phyloP scores from a whole-genome alignment of 2,888 invertebrate species.

The Trachelus stipa region DNA sequence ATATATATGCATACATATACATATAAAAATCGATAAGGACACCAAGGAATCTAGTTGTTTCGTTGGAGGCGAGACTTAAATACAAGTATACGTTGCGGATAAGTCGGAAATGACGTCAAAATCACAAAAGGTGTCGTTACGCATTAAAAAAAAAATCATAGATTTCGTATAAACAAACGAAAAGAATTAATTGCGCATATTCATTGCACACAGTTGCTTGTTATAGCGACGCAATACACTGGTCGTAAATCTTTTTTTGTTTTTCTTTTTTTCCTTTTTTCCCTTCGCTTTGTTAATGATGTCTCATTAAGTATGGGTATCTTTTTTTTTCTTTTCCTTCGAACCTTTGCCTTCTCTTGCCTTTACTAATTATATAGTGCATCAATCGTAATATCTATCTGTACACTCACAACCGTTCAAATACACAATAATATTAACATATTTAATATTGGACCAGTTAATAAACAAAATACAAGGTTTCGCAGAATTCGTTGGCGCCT shows the following conservation, averaged over 20 bases:
- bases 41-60: not conserved
- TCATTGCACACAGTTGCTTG: not conserved
- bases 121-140: not conserved
- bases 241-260: slow-evolving; percentile 6
- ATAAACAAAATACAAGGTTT: slow-evolving; percentile 24
- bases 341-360: not conserved
- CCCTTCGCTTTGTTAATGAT: slow-evolving; percentile 32
- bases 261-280: slow-evolving; percentile 17
- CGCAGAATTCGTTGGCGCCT: not conserved
- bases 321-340: slow-evolving; percentile 16
- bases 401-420: slow-evolving; percentile 63
- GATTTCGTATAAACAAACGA: not conserved
- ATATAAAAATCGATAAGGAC: not conserved
- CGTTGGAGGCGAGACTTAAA: not conserved
- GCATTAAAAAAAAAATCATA: not conserved
- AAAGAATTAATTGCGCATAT: not conserved
- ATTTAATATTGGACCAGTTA: slow-evolving; percentile 59
- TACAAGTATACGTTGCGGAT: not conserved
- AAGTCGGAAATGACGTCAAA: not conserved
- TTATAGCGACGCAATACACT: not conserved
- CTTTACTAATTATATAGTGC: slow-evolving; percentile 43
- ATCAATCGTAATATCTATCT: slow-evolving; percentile 58
- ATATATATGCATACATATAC: not conserved
- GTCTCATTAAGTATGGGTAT: slow-evolving; percentile 50
- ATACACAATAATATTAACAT: slow-evolving; percentile 63